Percentiles rank a stretch among this genome's conserved stretches.
phyloP scores from a whole-genome alignment of 2,797 vertebrate genomes.

The Borostomias antarcticus region DNA sequence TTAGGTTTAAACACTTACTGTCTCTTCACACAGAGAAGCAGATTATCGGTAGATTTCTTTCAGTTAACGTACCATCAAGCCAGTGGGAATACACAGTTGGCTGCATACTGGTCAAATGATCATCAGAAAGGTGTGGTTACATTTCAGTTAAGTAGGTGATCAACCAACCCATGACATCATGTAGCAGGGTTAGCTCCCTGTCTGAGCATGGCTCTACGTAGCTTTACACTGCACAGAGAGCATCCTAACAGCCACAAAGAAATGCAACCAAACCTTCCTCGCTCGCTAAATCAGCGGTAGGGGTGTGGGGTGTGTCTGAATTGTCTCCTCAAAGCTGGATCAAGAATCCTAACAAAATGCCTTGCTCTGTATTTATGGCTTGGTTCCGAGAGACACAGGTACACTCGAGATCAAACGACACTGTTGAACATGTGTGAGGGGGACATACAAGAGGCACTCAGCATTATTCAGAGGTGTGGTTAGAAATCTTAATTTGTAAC shows the following conservation, averaged over 20 bases:
- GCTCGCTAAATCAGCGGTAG: conserved; percentile 9
- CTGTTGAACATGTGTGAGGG: conserved; percentile 19
- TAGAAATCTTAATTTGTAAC: conserved; percentile 37
- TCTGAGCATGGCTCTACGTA: conserved; percentile 53
- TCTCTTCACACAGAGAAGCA: conserved; percentile 2
- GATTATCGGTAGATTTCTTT: neutral
- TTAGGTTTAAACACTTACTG: neutral
- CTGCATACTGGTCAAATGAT: neutral
- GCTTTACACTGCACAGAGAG: conserved; percentile 63
- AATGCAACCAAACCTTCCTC: conserved; percentile 28
- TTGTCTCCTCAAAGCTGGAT: conserved; percentile 37
- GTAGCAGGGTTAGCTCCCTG: conserved; percentile 46
- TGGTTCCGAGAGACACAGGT: conserved; percentile 67
- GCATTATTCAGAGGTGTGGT: conserved; percentile 55
- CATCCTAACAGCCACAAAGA: conserved; percentile 1
- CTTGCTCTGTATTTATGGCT: conserved; percentile 71
- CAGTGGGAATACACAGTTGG: neutral
- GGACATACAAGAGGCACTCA: conserved; percentile 69
- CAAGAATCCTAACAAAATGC: conserved; percentile 41
- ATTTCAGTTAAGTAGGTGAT: conserved; percentile 37
- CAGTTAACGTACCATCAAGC: neutral
- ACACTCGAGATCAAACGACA: conserved; percentile 36
- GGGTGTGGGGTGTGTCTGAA: conserved; percentile 20
- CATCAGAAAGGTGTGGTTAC: conserved; percentile 22
- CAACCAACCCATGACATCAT: conserved; percentile 75